Conservation (phyloP, 1,140 invertebrate genomes). For the Cotesia vestalis region DNA sequence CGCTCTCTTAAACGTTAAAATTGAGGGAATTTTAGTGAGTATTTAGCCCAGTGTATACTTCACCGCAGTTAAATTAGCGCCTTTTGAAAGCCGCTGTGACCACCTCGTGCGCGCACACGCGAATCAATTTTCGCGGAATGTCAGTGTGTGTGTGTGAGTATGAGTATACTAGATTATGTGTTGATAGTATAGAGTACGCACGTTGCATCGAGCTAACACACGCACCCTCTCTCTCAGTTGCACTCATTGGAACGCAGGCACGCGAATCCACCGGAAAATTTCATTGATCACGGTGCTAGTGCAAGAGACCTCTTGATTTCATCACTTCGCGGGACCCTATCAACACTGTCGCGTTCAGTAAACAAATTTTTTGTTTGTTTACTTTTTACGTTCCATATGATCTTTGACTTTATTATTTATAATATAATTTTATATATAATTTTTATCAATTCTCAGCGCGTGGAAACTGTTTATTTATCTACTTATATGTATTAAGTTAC, state of each 20-base stretch:
- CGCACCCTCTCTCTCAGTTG: conserved; percentile 5
- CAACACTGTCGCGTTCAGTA: conserved; percentile 10
- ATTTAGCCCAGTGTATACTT: conserved; percentile 30
- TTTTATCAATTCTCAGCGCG: background rate
- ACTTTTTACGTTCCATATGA: background rate
- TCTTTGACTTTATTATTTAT: background rate
- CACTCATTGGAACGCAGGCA: conserved; percentile 8
- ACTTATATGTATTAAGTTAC: background rate
- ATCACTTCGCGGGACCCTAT: conserved; percentile 21
- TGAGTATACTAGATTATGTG: background rate
- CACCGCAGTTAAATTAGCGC: conserved; percentile 35
- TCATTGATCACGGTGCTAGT: conserved; percentile 26
- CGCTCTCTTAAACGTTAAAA: conserved; percentile 29
- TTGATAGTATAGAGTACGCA: conserved; percentile 3
- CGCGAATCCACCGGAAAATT: conserved; percentile 34
- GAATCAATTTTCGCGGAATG: conserved; percentile 23
- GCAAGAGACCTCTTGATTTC: conserved; percentile 32
- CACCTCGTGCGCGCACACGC: conserved; percentile 21
- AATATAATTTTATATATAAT: background rate
- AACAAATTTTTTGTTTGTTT: conserved; percentile 5
- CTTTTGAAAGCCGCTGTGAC: conserved; percentile 12
- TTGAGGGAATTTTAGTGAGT: conserved; percentile 27
- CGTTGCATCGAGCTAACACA: background rate
- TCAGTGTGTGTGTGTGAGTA: no score
- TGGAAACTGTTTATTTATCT: background rate